These are phyloP conservation scores for Andrena marginata DNA, from an alignment of 2,888 invertebrate species.

Conservation along the genomic window DNA sequence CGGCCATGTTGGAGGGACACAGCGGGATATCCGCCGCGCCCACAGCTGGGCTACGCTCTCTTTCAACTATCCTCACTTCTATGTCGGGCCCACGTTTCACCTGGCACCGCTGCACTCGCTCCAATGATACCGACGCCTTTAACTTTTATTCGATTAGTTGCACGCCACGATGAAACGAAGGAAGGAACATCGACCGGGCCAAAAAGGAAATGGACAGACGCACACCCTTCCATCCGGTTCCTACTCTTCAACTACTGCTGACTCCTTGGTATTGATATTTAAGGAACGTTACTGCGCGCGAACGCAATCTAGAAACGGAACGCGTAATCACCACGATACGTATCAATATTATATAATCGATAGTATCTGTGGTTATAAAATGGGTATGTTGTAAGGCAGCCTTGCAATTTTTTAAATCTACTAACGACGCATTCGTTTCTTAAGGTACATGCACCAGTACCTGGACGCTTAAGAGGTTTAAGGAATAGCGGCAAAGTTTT, in stretches of 20 bases:
- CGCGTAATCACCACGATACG: too few species aligned
- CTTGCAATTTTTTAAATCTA: too few species aligned
- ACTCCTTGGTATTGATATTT: too few species aligned
- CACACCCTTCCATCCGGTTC: neutral
- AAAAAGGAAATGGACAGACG: constrained; percentile 10
- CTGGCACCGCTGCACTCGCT: constrained; percentile 33
- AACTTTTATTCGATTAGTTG: constrained; percentile 62
- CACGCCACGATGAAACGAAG: constrained; percentile 1
- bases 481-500: too few species aligned
- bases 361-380: too few species aligned
- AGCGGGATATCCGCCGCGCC: constrained; percentile 82
- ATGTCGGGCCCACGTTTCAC: constrained; percentile 58
- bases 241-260: neutral
- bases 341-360: too few species aligned
- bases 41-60: constrained; percentile 70
- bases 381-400: too few species aligned
- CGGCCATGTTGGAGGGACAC: constrained; percentile 81
- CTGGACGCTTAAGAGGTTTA: too few species aligned
- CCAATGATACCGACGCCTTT: constrained; percentile 57
- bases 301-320: too few species aligned
- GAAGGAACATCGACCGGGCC: neutral
- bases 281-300: too few species aligned
- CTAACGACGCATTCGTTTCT: too few species aligned
- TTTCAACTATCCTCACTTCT: constrained; percentile 27
- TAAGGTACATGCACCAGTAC: too few species aligned